Percentiles rank a stretch among this genome's conserved stretches.
phyloP scores from a whole-genome alignment of 2,888 invertebrate species.

The Hesperia comma region DNA sequence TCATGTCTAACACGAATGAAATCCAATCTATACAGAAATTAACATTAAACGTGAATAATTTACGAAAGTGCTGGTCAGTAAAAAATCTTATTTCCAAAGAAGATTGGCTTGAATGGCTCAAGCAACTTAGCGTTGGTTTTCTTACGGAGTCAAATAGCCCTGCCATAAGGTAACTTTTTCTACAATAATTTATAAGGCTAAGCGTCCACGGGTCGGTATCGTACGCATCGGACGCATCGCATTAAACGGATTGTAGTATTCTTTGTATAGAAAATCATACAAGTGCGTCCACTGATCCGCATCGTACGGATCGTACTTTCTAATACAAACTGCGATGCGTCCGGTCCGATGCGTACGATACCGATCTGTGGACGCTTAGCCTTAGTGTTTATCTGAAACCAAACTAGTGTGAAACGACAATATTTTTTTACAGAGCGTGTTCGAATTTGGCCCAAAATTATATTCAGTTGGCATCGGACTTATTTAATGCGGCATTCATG shows the following conservation, averaged over 20 bases:
- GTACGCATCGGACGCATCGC: no score
- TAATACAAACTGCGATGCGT: no score
- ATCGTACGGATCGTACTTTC: no score
- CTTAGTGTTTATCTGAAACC: no score
- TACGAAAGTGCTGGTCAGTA: slow-evolving; percentile 95
- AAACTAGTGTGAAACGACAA: not conserved
- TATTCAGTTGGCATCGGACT: slow-evolving; percentile 94
- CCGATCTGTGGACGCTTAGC: no score
- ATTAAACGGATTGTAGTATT: no score
- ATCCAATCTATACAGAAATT: slow-evolving; percentile 89
- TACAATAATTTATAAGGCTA: no score
- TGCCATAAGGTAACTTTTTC: slow-evolving; percentile 86
- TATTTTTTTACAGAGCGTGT: slow-evolving; percentile 88
- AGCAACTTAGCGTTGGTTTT: slow-evolving; percentile 94
- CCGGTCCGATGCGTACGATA: no score
- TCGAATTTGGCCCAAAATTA: slow-evolving; percentile 96
- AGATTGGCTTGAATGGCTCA: slow-evolving; percentile 99
- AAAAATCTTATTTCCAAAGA: slow-evolving; percentile 96
- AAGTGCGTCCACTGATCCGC: no score
- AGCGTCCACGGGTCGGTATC: no score
- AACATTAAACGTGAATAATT: slow-evolving; percentile 90
- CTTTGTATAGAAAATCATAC: no score
- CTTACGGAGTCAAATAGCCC: slow-evolving; percentile 98
- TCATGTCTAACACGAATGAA: slow-evolving; percentile 60
- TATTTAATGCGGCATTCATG: slow-evolving; percentile 99